A percentile compares a stretch with the other conserved stretches of the same genome.
Evolutionary conservation across 2,113 vertebrate species (phyloP).

Genomic region (Octodon degus): DNA sequence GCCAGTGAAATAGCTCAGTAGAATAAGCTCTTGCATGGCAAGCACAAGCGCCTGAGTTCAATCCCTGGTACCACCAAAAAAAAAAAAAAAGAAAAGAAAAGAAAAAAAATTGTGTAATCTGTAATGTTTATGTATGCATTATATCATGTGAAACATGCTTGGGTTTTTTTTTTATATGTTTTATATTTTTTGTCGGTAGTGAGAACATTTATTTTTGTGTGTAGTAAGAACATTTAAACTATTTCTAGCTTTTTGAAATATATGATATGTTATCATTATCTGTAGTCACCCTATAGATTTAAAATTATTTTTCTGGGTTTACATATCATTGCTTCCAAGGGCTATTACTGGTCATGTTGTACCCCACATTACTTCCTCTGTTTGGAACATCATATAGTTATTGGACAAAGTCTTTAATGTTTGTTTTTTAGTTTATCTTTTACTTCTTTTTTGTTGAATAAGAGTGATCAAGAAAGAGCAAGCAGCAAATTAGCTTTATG

Average conservation of each 20-base stretch:
- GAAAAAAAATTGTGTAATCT: neutral
- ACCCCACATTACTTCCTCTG: neutral
- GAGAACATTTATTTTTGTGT: neutral
- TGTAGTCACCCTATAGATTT: neutral
- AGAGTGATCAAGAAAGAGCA: neutral
- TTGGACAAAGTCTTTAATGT: neutral
- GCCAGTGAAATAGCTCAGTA: too few relatives aligned
- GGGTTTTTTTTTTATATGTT: neutral
- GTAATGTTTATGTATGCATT: neutral
- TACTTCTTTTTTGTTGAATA: neutral
- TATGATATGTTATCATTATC: neutral
- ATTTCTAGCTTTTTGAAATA: neutral
- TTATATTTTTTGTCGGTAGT: neutral
- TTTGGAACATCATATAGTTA: neutral
- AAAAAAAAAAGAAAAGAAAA: too few relatives aligned
- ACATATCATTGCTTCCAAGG: neutral
- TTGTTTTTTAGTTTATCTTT: conserved; percentile 31
- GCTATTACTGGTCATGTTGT: neutral
- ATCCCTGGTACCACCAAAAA: too few relatives aligned
- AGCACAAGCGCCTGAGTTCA: too few relatives aligned
- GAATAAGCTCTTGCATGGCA: too few relatives aligned
- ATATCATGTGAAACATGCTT: neutral
- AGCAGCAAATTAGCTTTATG: neutral
- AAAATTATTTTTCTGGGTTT: conserved; percentile 20
- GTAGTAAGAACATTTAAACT: neutral